Percentiles rank a stretch among this genome's conserved stretches.
Conservation (phyloP, 1,140 invertebrate genomes). For the Periplaneta americana region DNA sequence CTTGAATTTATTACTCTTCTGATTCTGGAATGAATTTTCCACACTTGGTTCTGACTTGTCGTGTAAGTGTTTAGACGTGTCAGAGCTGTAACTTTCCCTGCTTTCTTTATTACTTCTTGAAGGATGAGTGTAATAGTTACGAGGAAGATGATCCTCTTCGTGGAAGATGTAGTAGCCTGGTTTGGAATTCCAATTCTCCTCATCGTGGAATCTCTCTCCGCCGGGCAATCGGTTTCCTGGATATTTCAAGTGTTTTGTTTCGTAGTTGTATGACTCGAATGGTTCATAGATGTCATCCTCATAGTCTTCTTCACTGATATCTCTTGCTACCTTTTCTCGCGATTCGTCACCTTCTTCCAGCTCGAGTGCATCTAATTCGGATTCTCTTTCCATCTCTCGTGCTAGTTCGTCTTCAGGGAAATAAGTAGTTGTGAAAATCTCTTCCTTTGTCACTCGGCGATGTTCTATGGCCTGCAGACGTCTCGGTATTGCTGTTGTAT, state of each 20-base stretch:
- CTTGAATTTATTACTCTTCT: no score
- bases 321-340: neutral
- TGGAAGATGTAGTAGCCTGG: neutral
- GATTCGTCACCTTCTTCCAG: neutral
- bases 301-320: neutral
- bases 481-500: neutral
- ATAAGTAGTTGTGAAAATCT: constrained; percentile 4
- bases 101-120: neutral
- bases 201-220: neutral
- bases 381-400: neutral
- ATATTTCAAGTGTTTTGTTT: neutral
- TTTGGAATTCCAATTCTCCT: neutral
- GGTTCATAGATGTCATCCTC: neutral
- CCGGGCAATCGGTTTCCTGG: neutral
- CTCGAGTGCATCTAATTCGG: neutral
- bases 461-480: neutral
- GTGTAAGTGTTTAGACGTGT: no score
- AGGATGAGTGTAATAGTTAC: neutral
- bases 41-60: neutral
- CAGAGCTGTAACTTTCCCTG: no score
- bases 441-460: constrained; percentile 7
- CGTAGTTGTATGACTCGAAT: neutral
- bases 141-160: neutral
- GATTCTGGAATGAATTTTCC: neutral
- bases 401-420: neutral